A percentile compares a stretch with the other conserved stretches of the same genome.
phyloP scores from a whole-genome alignment of 2,113 vertebrate genomes.

The Hypocryptadius cinnamomeus region DNA sequence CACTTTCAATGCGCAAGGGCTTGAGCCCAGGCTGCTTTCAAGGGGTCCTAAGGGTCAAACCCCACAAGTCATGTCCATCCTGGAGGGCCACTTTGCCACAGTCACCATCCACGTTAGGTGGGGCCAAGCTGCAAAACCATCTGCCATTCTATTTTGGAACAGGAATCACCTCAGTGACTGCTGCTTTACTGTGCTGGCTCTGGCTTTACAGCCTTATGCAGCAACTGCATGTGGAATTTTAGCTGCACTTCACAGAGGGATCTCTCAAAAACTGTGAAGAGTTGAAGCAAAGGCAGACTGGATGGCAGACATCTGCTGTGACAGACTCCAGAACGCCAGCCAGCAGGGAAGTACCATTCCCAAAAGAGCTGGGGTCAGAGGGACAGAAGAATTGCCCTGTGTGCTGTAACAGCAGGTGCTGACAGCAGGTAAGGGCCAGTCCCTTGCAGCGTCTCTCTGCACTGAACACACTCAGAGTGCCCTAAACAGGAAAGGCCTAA shows the following conservation, averaged over 20 bases:
- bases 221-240: not conserved
- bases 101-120: not conserved
- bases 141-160: not conserved
- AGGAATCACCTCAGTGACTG: not conserved
- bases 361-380: not conserved
- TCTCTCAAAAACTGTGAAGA: not conserved
- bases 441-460: not conserved
- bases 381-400: not conserved
- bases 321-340: not conserved
- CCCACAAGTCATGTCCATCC: not conserved
- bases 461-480: not conserved
- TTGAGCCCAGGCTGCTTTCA: not conserved
- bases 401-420: not conserved
- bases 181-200: not conserved
- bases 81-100: not conserved
- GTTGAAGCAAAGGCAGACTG: not conserved
- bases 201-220: not conserved
- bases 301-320: not conserved
- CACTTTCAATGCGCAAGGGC: not conserved
- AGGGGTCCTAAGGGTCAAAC: not conserved
- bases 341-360: not conserved
- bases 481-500: not conserved
- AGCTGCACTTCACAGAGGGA: not conserved
- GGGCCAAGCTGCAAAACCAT: not conserved
- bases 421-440: not conserved